Evolutionary conservation across 1,140 invertebrate genomes (phyloP), one percentile per base, ranked within the genome.

Genomic region (Drosophila guanche): DNA sequence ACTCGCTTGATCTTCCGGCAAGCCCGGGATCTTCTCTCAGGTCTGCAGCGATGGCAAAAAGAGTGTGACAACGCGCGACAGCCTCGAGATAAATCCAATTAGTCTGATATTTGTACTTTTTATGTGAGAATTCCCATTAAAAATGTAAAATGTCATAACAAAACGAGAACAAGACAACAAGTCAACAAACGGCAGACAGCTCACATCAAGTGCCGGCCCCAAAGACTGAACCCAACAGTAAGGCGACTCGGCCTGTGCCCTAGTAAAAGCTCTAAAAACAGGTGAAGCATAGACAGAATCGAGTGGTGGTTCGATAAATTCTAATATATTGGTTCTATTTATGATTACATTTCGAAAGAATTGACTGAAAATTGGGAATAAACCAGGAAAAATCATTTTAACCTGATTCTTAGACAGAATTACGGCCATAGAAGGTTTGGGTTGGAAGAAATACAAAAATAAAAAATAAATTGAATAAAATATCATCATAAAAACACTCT

Each of bases 51-150:
- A 55, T 40, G 57, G 63, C 63, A 86, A 85, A 76, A 83, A 88
- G 84, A 89, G 83, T 89, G 83, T 88, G 83, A 89, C 83, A 88
- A 88, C 84, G 78, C 79, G 78, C 83, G 83, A 89, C 83, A 88
- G 84, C 81, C 89, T 58, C 80, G 69, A 90, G 89, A 90, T 90
- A 90, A 90, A 90, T 90, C 89, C 89, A 90, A 90, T 90, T 90
- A 90, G 89, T 90, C 89, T 71, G 89, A 90, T 90, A 90, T 90
- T 90, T 90, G 89, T 90, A 90, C 84, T 90, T 89, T 89, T 90
- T 90, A 86, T 90, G 81, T 90, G 85, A 85, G 85, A 86, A 90
- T 90, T 90, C 89, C 73, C 80, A 90, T 90, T 90, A 90, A 90
- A 90, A 90, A 81, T 88, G 78, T 89, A 85, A 89, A 89, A 89